These are phyloP conservation scores for Altica lythri DNA, from an alignment of 2,888 invertebrate genomes.

Conservation along the genomic window DNA sequence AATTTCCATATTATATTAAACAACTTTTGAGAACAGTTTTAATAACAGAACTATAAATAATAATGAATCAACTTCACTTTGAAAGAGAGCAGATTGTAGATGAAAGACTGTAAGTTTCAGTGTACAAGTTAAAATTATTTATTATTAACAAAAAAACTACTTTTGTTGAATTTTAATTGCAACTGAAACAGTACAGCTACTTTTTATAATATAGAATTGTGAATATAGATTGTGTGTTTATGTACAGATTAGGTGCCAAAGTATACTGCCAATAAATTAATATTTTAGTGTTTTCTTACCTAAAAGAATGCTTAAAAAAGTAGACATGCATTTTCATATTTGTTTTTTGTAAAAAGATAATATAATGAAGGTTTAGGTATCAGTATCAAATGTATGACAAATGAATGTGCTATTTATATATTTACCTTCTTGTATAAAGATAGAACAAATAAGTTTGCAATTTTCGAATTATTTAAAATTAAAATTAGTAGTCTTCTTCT, in stretches of 20 bases:
- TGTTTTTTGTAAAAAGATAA: no score
- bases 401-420: no score
- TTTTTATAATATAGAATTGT: conserved; percentile 8
- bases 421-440: no score
- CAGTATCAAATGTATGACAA: no score
- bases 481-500: no score
- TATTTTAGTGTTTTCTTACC: conserved; percentile 10
- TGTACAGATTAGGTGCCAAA: conserved; percentile 27
- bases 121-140: background rate
- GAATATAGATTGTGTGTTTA: conserved; percentile 15
- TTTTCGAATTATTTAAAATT: no score
- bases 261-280: conserved; percentile 22
- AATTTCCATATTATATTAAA: no score
- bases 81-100: background rate
- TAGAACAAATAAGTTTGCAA: no score
- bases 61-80: background rate
- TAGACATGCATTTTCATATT: background rate
- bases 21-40: no score
- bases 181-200: background rate
- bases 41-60: no score
- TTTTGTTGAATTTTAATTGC: background rate
- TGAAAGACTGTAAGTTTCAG: background rate
- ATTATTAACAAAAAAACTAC: background rate
- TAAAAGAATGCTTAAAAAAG: background rate
- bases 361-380: no score